Base-by-base conservation (phyloP, 2,113 vertebrate species). In the Diglossa brunneiventris region DNA sequence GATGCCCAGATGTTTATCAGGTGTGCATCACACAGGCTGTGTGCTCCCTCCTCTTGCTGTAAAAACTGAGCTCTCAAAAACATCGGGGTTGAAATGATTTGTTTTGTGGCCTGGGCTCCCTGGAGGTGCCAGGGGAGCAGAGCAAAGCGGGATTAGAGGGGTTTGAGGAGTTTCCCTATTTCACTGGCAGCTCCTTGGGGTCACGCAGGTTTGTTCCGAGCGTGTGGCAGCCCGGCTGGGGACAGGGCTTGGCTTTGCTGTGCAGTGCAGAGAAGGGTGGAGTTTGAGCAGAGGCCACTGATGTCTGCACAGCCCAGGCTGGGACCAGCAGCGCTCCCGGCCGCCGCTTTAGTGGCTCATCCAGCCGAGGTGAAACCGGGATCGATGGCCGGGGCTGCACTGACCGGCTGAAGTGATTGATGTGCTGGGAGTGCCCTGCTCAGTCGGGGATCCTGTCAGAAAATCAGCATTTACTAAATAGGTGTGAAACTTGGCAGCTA, bases 391-490 rank as follows among this genome's bases (percentile, higher is more conserved):
- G 35, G 96, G 96, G 39, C 10, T 39, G 39, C 39, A 11, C 39
- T 11, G 39, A 11, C 92, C 97, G 97, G 96, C 90, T 72, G 28
- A 81, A 91, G 61, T 86, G 69, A 49, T 87, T 87, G 69, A 46
- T 88, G 66, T 89, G 47, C 61, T 59, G 76, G 89, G 52, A 56
- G 44, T 81, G 55, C 50, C 84, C 37, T 83, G 55, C 13, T 72
- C 52, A 42, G 2, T 63, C 39, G 87, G 73, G 15, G 35, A 58
- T 91, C 74, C 68, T 94, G 10, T 56, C n/a, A 83, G 15, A 61
- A 81, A 91, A 78, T 16, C 11, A 26, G 6, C 7, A 22, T 56
- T 89, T 84, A 24, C 2, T 3, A 58, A 81, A 56, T 46, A 31
- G 0, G 0, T 53, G 68, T 78, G 44, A 50, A 80, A 69, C 33